Evolutionary conservation across 2,113 vertebrate genomes (phyloP).

Genomic region (Columba livia): DNA sequence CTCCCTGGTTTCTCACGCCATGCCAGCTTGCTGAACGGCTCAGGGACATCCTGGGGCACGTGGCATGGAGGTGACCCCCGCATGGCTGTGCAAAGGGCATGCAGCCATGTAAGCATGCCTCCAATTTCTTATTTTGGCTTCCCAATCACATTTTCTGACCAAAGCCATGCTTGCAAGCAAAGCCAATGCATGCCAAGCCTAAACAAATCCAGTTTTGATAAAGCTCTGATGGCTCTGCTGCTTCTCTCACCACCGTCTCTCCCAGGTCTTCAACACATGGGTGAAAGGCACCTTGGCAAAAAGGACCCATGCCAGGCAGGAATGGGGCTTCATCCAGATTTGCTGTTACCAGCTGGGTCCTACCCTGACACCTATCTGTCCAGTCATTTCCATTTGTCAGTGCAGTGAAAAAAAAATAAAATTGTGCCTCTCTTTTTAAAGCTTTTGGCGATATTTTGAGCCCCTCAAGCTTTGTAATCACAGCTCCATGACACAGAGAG

Average conservation of each 20-base stretch:
- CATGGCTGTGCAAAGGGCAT: background rate
- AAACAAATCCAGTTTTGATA: background rate
- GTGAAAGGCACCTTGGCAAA: background rate
- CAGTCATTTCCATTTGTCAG: background rate
- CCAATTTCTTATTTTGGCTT: background rate
- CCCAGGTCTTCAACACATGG: background rate
- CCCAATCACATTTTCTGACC: background rate
- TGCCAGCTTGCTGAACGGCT: background rate
- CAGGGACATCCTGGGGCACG: background rate
- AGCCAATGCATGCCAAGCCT: background rate
- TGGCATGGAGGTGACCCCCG: fast-evolving
- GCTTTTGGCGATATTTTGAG: constrained; percentile 45
- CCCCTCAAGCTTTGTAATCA: background rate
- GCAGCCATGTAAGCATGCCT: background rate
- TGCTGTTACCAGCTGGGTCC: background rate
- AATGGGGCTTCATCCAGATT: background rate
- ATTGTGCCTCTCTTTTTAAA: background rate
- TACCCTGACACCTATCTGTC: fast-evolving
- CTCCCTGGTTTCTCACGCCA: background rate
- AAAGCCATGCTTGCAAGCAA: background rate
- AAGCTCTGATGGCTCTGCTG: background rate
- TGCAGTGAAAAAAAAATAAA: background rate
- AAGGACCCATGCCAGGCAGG: background rate
- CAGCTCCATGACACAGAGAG: constrained; percentile 18
- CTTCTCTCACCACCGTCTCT: background rate